Evolutionary conservation across 2,797 vertebrate genomes (phyloP), one percentile per base, ranked within the genome.

Genomic region (Peromyscus nudipes): DNA sequence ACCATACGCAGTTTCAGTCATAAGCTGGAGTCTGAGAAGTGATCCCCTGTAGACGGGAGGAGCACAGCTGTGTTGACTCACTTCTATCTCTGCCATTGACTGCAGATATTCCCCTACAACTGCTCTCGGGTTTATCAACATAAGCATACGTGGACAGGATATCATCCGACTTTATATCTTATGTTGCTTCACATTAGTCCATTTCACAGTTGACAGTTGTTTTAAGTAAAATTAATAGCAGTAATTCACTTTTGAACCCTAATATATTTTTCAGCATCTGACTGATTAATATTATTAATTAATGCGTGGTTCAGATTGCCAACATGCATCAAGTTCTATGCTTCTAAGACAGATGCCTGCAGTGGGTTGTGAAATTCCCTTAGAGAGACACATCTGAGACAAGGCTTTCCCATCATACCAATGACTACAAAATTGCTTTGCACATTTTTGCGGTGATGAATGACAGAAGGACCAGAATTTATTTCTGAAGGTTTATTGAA

Each of bases 261-360:
- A 75, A 83, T 46, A 84, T 40, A 92, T 64, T 95, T 89, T 55
- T 80, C 40, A 52, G n/a, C 29, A 92, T 79, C 43, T 40, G 89
- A 85, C 27, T 75, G 46, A 87, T 60, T 86, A 65, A 82, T 93
- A 85, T 25, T 65, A 76, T 96, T 94, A 96, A 96, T 96, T 83
- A 87, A 84, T 27, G 34, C 9, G 1, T 64, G 29, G 40, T 31
- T 87, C 55, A 43, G 37, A 75, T 91, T 69, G 94, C 71, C 84
- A 76, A 83, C 89, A 82, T 77, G 21, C 60, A 46, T 94, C 89
- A 95, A 67, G 31, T 49, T 87, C 23, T 29, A 12, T 60, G 65
- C 37, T 81, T 89, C 19, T 65, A n/a, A 67, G 52, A 88, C 34
- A 62, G 62, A 92, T 84, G 82, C 0, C 40, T 87, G 67, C 21